Base-by-base conservation (phyloP, 2,888 invertebrate species). In the Trimorus sp. region DNA sequence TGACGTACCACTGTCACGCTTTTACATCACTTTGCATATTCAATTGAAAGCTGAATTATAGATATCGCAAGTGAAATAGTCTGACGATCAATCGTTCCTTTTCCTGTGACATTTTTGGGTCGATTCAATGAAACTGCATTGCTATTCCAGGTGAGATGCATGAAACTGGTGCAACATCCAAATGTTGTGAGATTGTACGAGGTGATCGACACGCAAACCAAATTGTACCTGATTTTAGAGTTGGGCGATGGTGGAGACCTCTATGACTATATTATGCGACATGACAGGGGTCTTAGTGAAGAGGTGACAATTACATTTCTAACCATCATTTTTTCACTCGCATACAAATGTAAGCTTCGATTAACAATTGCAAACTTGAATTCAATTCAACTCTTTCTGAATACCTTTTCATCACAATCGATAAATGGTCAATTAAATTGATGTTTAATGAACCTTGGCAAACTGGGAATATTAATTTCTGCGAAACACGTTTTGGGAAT, bases 101-200 rank as follows among this genome's bases (percentile, higher is more conserved):
- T 8, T 59, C 8, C 7, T 59, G 36, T 49, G 26, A 56, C 40
- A 11, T 40, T 40, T 40, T 40, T 11, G 11, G 40, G 9, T 40
- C 9, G 11, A 40, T 11, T 40, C 8, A 40, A 40, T 40, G 40
- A 8, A 40, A 4, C 26, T 26, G 11, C 2, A 40, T 40, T 40
- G 40, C 26, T 26, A 26, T 89, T 92, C 74, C 89, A 96, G 97
- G 96, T 97, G 83, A 95, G 98, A 84, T 99, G 99, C 92, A 99
- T 99, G 99, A 99, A 99, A 93, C 93, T 99, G 88, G 99, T 99
- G 59, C 99, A 99, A 92, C 99, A 99, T 93, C 99, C 99, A 42
- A 98, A 99, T 93, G 99, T 99, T 51, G 99, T 99, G 59, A 94
- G 99, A 74, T 93, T 99, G 63, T 99, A 99, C 93, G 99, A 99